These are phyloP conservation scores for Myiagra hebetior DNA, from an alignment of 2,113 vertebrate genomes.

Conservation along the genomic window DNA sequence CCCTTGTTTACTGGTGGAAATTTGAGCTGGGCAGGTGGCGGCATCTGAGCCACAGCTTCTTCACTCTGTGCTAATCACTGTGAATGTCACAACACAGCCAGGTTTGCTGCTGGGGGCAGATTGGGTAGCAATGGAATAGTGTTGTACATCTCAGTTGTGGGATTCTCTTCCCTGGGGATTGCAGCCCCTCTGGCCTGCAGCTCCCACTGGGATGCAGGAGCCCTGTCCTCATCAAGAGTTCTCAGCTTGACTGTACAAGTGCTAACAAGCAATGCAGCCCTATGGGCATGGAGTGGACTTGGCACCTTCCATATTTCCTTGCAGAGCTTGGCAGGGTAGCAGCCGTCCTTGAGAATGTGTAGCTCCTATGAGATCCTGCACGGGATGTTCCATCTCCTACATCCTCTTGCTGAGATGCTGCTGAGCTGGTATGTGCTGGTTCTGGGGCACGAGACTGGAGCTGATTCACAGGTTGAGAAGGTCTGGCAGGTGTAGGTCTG, in stretches of 20 bases:
- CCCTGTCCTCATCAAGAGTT: not conserved
- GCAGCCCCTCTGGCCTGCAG: not conserved
- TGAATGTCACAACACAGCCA: slow-evolving; percentile 22
- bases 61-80: not conserved
- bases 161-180: not conserved
- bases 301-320: not conserved
- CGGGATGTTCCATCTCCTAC: not conserved
- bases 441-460: not conserved
- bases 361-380: not conserved
- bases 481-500: not conserved
- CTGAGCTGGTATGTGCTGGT: not conserved
- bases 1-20: not conserved
- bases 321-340: not conserved
- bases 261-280: not conserved
- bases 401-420: not conserved
- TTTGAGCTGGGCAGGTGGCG: not conserved
- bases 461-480: not conserved
- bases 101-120: not conserved
- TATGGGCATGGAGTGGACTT: accelerated
- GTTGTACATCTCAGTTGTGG: not conserved
- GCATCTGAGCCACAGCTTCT: not conserved
- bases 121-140: not conserved
- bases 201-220: accelerated
- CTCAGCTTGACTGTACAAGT: not conserved
- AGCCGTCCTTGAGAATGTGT: not conserved